Conservation (phyloP, 2,888 invertebrate genomes). For the Odontomyia ornata region DNA sequence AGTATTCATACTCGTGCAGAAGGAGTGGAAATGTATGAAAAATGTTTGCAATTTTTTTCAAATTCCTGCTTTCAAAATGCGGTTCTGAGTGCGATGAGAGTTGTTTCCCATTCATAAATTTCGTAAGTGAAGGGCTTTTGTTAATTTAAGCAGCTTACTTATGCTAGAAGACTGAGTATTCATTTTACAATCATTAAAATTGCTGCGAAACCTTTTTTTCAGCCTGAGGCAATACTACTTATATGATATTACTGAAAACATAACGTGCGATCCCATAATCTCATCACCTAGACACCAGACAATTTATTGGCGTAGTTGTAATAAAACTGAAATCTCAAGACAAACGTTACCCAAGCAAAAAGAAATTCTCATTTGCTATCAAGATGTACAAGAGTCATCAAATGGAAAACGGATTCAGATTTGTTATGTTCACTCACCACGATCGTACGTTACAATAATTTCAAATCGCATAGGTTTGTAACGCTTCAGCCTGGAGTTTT, state of each 20-base stretch:
- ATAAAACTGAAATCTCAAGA: constrained; percentile 1
- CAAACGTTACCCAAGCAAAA: constrained; percentile 18
- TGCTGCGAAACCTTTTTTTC: too few relatives aligned
- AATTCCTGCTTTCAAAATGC: too few relatives aligned
- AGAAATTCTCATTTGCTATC: neutral
- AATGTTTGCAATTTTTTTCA: too few relatives aligned
- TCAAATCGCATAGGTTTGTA: neutral
- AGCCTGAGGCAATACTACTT: neutral
- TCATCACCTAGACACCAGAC: neutral
- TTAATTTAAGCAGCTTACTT: too few relatives aligned
- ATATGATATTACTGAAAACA: constrained; percentile 1
- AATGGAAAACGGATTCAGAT: neutral
- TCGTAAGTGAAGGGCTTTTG: too few relatives aligned
- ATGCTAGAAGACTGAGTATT: too few relatives aligned
- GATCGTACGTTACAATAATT: neutral
- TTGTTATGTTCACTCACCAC: neutral
- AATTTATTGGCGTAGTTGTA: neutral
- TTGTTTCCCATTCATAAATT: too few relatives aligned
- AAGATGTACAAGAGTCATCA: neutral
- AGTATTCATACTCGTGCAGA: too few relatives aligned
- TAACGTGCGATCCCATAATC: neutral
- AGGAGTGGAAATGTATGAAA: too few relatives aligned
- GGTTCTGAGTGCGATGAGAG: too few relatives aligned
- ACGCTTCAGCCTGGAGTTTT: neutral
- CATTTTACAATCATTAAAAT: too few relatives aligned